A percentile compares a stretch with the other conserved stretches of the same genome.
These are phyloP conservation scores for Andrena hattorfiana DNA, from an alignment of 2,888 invertebrate species.

Conservation along the genomic window DNA sequence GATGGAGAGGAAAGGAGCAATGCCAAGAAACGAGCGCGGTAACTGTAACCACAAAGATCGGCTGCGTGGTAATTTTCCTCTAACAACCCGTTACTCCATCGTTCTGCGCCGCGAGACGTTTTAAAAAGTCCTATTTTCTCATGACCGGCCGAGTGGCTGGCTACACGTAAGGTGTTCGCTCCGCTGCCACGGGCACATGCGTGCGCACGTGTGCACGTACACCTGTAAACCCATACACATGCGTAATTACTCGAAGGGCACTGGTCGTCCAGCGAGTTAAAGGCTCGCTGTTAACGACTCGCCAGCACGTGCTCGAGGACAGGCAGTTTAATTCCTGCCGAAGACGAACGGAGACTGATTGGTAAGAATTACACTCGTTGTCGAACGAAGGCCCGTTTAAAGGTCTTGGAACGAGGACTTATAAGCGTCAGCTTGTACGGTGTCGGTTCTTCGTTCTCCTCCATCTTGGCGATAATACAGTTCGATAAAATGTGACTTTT, in stretches of 20 bases:
- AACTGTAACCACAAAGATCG: constrained; percentile 70
- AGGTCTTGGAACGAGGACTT: constrained; percentile 18
- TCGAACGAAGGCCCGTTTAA: constrained; percentile 48
- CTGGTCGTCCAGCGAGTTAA: constrained; percentile 43
- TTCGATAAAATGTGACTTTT: too few species aligned
- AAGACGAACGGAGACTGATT: constrained; percentile 53
- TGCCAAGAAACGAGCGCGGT: constrained; percentile 61
- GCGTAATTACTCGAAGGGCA: constrained; percentile 51
- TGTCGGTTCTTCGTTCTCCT: constrained; percentile 7
- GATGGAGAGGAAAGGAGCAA: constrained; percentile 34
- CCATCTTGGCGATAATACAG: background rate
- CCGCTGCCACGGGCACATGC: background rate
- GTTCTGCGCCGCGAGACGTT: constrained; percentile 61
- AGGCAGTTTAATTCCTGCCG: constrained; percentile 62
- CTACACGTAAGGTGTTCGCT: background rate
- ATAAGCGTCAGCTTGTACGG: constrained; percentile 4
- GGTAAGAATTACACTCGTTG: constrained; percentile 67
- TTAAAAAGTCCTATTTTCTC: constrained; percentile 70
- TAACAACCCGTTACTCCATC: constrained; percentile 67
- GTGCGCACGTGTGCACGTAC: background rate
- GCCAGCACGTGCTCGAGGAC: constrained; percentile 68
- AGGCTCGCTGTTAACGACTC: constrained; percentile 54
- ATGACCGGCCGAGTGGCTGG: constrained; percentile 49
- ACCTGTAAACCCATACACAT: constrained; percentile 26
- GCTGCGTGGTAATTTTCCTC: constrained; percentile 68